Evolutionary conservation across 2,113 vertebrate species (phyloP), one percentile per base, ranked within the genome.

Genomic region (Tympanuchus pallidicinctus): DNA sequence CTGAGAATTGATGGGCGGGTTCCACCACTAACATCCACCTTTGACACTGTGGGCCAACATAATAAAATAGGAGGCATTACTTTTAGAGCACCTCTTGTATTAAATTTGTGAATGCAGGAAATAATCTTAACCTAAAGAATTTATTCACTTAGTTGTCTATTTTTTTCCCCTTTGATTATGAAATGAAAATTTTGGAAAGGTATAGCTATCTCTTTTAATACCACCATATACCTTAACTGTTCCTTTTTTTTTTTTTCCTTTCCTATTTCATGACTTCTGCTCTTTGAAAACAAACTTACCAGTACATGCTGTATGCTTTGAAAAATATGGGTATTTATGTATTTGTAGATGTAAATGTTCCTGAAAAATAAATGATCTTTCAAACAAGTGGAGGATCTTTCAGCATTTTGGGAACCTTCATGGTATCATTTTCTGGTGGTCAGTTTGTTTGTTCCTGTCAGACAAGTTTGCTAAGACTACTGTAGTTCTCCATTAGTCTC

Each of bases 281-380:
- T 86, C 73, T 82, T 63, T 0, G 40, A 70, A 90, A 69, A 1
- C 1, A 11, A 60, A 25, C 6, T 36, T 78, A 18, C 11, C 0
- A 2, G 2, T 69, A 16, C 10, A n/a, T 24, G 8, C 2, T 72
- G 1, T 3, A 25, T 52, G 50, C 7, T 76, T 73, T 2, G 13
- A 32, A 21, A 77, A 54, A 30, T 2, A 3, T 3, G 25, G 2
- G 12, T 2, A 1, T 34, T 59, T 17, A 47, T 57, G 63, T 61
- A 32, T 2, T 3, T 4, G 32, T 3, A 17, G 1, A 1, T 32
- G 52, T 16, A 48, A 57, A 61, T 1, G 38, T 82, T 7, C 11
- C 43, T 54, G 15, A 36, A 70, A 90, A 67, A 34, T 17, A 38
- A 83, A 43, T 56, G 11, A 50, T 71, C 6, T 8, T 61, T 87